Base-by-base conservation (phyloP, 2,797 vertebrate species). In the Chelon labrosus region DNA sequence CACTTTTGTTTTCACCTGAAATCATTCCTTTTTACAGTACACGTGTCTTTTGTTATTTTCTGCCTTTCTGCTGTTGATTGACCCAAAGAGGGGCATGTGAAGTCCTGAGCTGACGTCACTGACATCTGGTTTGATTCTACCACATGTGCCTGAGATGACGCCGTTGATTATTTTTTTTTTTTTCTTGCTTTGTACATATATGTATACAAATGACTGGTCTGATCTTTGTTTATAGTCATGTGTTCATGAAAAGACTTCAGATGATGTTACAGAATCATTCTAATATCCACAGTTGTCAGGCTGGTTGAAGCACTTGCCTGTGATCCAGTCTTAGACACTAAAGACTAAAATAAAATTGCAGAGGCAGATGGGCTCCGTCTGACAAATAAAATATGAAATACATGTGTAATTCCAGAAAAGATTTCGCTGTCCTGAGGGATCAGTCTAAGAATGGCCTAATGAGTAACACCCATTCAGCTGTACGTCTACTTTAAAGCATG, bases 91-190 rank as follows among this genome's bases (percentile, higher is more conserved):
- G 73, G 79, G 87, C 77, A 51, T 5, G 58, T 70, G 64, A 61
- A 27, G 69, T 80, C 50, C 72, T 58, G 66, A 76, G 70, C 58
- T 67, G 57, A 88, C 58, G 37, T 79, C 20, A 44, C 80, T 78
- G 79, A 70, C 73, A 66, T 89, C 79, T 64, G 57, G 74, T 91
- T 91, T 79, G 82, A 90, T 94, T 92, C 90, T 90, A 88, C 94
- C 93, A 88, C 91, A 93, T 51, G 89, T 94, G 93, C 91, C 94
- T 95, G 91, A 89, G 80, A 88, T 87, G 77, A 77, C 78, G 73
- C 51, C 3, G 63, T 58, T 49, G 41, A 53, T 66, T 77, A 58
- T 75, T 72, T 37, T 49, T 77, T 60, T 75, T 72, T 37, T 49
- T 77, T 13, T 11, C 31, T 69, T 68, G 25, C 62, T 66, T 42